Conservation (phyloP, 2,113 vertebrate genomes). For the Ahaetulla prasina region DNA sequence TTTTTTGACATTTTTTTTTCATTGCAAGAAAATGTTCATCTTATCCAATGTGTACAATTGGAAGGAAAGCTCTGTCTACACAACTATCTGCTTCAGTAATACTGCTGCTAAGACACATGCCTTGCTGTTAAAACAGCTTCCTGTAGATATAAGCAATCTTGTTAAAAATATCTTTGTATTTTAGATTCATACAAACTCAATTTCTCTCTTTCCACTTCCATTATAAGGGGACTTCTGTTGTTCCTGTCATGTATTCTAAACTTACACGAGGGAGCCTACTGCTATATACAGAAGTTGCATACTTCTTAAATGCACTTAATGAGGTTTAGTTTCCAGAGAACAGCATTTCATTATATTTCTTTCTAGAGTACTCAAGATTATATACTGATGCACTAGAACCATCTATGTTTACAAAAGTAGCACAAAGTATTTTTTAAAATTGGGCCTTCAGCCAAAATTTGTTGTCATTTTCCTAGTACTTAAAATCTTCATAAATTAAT, state of each 20-base stretch:
- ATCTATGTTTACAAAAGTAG: constrained; percentile 20
- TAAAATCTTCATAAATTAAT: background rate
- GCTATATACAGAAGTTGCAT: constrained; percentile 23
- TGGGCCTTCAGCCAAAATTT: too few relatives aligned
- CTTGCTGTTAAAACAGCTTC: constrained; percentile 15
- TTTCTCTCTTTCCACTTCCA: background rate
- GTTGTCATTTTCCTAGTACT: background rate
- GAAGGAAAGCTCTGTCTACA: constrained; percentile 15
- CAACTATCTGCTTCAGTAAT: constrained; percentile 28
- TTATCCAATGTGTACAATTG: constrained; percentile 6
- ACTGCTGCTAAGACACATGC: constrained; percentile 22
- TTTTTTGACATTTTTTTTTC: background rate
- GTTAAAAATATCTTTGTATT: constrained; percentile 9
- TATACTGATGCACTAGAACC: constrained; percentile 35
- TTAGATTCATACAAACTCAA: background rate
- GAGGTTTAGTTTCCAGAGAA: constrained; percentile 15
- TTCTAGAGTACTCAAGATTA: constrained; percentile 3
- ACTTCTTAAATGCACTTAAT: constrained; percentile 18
- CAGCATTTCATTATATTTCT: constrained; percentile 10
- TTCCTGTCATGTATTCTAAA: constrained; percentile 22
- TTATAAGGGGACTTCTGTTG: background rate
- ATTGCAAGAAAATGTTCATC: constrained; percentile 6
- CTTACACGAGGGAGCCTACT: constrained; percentile 29
- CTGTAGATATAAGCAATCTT: constrained; percentile 24
- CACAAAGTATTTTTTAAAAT: background rate